Evolutionary conservation across 2,888 invertebrate genomes (phyloP).

Genomic region (Harpagoxenus sublaevis): DNA sequence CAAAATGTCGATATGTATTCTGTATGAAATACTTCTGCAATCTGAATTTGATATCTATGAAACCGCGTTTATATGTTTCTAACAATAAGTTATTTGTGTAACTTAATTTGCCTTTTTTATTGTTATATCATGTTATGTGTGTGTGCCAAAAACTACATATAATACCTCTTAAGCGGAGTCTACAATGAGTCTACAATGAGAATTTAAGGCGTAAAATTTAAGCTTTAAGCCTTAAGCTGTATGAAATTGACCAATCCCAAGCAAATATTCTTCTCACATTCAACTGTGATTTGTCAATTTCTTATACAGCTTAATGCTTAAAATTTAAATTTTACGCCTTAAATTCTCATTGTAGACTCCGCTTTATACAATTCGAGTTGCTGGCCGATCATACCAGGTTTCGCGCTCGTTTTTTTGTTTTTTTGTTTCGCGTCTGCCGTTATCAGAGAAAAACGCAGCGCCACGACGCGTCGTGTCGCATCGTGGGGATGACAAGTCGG

Average conservation of each 20-base stretch:
- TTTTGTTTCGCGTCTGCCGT: constrained; percentile 63
- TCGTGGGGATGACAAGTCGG: constrained; percentile 69
- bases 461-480: constrained; percentile 46
- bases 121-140: constrained; percentile 2
- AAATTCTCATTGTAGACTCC: no score
- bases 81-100: neutral
- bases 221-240: no score
- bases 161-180: neutral
- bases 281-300: no score
- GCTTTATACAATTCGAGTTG: constrained; percentile 1
- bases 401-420: constrained; percentile 34
- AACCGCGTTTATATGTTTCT: neutral
- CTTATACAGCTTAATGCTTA: no score
- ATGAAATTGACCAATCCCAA: no score
- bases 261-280: no score
- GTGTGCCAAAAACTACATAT: constrained; percentile 25
- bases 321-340: no score
- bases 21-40: neutral
- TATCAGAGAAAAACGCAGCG: constrained; percentile 50
- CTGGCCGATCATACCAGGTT: neutral
- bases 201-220: no score
- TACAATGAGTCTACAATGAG: no score
- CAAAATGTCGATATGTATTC: neutral
- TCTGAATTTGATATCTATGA: neutral
- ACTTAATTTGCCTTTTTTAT: neutral